A percentile compares a stretch with the other conserved stretches of the same genome.
Conservation (phyloP, 2,888 invertebrate genomes). For the Tridacna gigas region DNA sequence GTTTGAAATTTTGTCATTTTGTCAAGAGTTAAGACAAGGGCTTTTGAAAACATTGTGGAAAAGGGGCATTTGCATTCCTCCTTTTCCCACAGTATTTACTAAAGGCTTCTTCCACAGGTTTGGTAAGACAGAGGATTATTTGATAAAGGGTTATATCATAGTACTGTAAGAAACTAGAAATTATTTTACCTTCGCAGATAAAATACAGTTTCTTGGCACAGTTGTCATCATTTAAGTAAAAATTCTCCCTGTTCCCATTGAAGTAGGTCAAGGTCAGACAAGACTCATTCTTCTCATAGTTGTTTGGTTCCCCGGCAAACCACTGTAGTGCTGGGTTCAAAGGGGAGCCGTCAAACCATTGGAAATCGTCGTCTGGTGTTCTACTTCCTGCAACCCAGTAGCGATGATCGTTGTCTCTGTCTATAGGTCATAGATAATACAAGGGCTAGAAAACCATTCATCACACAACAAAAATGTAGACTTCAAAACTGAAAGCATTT, state of each 20-base stretch:
- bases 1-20: too few species aligned
- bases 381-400: conserved; percentile 40
- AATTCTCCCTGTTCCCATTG: neutral
- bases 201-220: conserved; percentile 23
- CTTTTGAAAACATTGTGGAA: too few species aligned
- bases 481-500: too few species aligned
- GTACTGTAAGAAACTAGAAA: too few species aligned
- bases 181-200: conserved; percentile 47
- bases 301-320: conserved; percentile 38
- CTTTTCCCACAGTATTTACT: too few species aligned
- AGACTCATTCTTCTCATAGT: conserved; percentile 27
- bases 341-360: conserved; percentile 36
- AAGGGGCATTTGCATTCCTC: too few species aligned
- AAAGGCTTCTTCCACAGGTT: too few species aligned
- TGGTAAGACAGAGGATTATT: too few species aligned
- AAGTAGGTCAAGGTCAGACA: conserved; percentile 31
- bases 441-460: too few species aligned
- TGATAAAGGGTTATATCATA: neutral
- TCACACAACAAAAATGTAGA: too few species aligned
- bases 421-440: neutral
- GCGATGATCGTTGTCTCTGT: conserved; percentile 14
- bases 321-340: conserved; percentile 18
- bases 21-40: too few species aligned
- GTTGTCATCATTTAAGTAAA: conserved; percentile 40
- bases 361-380: conserved; percentile 19